Conservation (phyloP, 2,113 vertebrate species). For the Abramis brama region DNA sequence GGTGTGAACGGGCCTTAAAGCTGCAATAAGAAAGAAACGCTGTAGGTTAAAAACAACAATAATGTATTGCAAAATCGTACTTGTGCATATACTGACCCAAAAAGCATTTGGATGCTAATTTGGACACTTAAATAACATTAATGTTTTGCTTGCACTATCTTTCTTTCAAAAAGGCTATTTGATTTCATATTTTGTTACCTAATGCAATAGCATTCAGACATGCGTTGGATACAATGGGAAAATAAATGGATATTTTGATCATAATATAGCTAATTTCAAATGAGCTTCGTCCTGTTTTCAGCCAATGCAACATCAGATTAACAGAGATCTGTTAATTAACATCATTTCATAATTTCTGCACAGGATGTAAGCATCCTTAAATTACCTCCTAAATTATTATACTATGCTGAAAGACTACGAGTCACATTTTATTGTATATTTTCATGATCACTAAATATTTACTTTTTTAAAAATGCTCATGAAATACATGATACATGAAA, state of each 20-base stretch:
- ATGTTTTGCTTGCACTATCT: not conserved
- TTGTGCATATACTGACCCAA: not conserved
- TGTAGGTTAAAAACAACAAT: not conserved
- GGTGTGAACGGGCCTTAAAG: no score
- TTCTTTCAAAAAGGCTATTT: not conserved
- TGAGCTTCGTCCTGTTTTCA: not conserved
- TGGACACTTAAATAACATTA: not conserved
- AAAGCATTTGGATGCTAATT: not conserved
- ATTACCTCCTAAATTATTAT: not conserved
- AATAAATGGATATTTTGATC: not conserved
- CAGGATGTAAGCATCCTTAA: not conserved
- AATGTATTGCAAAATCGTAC: not conserved
- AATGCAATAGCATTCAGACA: not conserved
- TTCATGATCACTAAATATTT: not conserved
- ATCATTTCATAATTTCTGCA: not conserved
- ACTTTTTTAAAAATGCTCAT: not conserved
- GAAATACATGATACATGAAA: not conserved
- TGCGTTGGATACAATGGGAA: not conserved
- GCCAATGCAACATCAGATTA: not conserved
- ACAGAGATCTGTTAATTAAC: not conserved
- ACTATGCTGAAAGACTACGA: not conserved
- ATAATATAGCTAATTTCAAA: not conserved
- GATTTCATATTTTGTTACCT: not conserved
- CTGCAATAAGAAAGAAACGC: not conserved
- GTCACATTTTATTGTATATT: not conserved